Percentiles rank a stretch among this genome's conserved stretches.
Conservation (phyloP, 2,797 vertebrate genomes). For the Hyperoplus lanceolatus region DNA sequence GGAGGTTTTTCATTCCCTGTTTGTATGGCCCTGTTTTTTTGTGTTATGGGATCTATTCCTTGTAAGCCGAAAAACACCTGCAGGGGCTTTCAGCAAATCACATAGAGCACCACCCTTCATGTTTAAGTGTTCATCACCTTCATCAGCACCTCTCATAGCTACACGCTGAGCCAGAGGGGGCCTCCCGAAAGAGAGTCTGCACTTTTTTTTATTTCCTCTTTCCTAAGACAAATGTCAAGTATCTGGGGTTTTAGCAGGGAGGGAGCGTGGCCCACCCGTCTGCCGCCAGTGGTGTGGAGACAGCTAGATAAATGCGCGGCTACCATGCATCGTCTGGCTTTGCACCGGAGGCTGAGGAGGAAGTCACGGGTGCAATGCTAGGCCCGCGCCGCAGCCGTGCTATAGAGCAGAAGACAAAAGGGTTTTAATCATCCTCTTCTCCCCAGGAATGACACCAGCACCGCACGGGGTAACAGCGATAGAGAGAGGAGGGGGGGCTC, state of each 20-base stretch:
- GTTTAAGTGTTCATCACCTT: slow-evolving; percentile 82
- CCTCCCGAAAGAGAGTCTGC: slow-evolving; percentile 59
- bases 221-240: slow-evolving; percentile 82
- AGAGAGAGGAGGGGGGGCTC: slow-evolving; percentile 55
- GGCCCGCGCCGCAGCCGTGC: slow-evolving; percentile 56
- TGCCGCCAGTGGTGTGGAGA: slow-evolving; percentile 78
- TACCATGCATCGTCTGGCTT: slow-evolving; percentile 76
- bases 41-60: slow-evolving; percentile 65
- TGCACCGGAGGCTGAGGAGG: slow-evolving; percentile 72
- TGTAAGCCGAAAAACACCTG: slow-evolving; percentile 66
- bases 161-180: slow-evolving; percentile 65
- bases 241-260: slow-evolving; percentile 68
- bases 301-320: slow-evolving; percentile 83
- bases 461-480: slow-evolving; percentile 77
- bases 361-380: slow-evolving; percentile 65
- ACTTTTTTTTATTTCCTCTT: slow-evolving; percentile 79
- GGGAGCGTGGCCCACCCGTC: slow-evolving; percentile 75
- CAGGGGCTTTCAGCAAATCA: slow-evolving; percentile 68
- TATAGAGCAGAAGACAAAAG: slow-evolving; percentile 61
- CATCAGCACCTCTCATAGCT: slow-evolving; percentile 73
- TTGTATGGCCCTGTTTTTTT: slow-evolving; percentile 71
- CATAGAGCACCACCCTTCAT: slow-evolving; percentile 68
- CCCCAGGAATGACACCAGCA: slow-evolving; percentile 81
- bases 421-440: slow-evolving; percentile 83
- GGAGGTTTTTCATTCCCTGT: slow-evolving; percentile 69